These are phyloP conservation scores for Catharus minimus DNA, from an alignment of 2,113 vertebrate genomes.

Conservation along the genomic window DNA sequence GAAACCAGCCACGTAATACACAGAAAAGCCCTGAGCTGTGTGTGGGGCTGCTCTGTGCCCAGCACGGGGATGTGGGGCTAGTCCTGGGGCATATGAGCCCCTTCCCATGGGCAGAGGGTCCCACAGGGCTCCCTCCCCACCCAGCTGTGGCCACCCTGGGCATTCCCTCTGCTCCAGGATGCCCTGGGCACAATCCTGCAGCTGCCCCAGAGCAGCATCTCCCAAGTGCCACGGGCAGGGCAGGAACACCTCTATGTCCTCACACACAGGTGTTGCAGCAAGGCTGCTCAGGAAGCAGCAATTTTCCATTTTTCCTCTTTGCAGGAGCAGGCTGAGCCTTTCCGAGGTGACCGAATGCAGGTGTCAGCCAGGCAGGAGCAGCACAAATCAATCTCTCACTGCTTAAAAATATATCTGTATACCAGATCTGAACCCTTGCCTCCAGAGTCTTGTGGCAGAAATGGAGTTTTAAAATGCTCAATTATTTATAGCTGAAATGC, in stretches of 20 bases:
- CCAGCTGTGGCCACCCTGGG: background rate
- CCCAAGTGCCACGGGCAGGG: background rate
- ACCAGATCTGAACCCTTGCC: slow-evolving; percentile 54
- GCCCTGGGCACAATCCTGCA: background rate
- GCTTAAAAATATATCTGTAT: slow-evolving; percentile 40
- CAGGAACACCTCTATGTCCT: background rate
- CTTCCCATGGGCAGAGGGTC: background rate
- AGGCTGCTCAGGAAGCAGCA: background rate
- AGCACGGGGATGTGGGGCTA: fast-evolving
- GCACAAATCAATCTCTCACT: slow-evolving; percentile 55
- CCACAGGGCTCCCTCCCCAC: background rate
- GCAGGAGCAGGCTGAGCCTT: slow-evolving; percentile 15
- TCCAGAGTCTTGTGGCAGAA: slow-evolving; percentile 60
- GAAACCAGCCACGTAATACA: background rate
- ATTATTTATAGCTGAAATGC: slow-evolving; percentile 69
- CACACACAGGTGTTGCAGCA: background rate
- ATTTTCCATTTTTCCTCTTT: slow-evolving; percentile 22
- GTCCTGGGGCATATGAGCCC: background rate
- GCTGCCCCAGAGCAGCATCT: background rate
- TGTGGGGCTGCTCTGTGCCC: background rate
- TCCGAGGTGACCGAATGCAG: slow-evolving; percentile 21
- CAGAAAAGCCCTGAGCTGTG: background rate
- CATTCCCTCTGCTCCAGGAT: background rate
- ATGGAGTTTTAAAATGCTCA: slow-evolving; percentile 63
- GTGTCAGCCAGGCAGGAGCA: slow-evolving; percentile 25